Percentiles rank a stretch among this genome's conserved stretches.
phyloP scores from a whole-genome alignment of 1,140 invertebrate species.

The Cyclargus thomasi region DNA sequence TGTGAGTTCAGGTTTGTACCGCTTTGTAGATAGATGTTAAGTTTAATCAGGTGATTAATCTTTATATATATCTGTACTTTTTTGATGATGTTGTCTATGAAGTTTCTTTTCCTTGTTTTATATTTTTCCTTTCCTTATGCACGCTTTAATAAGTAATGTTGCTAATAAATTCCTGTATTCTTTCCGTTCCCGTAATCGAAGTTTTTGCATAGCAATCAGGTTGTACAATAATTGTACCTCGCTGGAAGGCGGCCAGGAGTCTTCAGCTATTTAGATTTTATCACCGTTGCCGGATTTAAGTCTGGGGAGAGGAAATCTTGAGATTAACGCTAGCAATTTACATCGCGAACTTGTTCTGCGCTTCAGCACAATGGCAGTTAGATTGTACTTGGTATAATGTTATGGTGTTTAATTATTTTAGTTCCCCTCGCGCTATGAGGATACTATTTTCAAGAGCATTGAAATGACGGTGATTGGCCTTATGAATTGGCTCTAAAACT shows the following conservation, averaged over 20 bases:
- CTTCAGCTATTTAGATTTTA: slow-evolving; percentile 49
- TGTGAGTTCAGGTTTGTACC: too few relatives aligned
- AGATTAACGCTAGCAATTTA: slow-evolving; percentile 40
- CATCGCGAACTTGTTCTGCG: slow-evolving; percentile 32
- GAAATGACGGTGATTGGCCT: too few relatives aligned
- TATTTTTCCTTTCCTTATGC: too few relatives aligned
- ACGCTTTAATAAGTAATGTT: too few relatives aligned
- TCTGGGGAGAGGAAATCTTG: slow-evolving; percentile 32
- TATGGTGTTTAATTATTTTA: neutral
- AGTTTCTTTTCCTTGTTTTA: too few relatives aligned
- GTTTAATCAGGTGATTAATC: too few relatives aligned
- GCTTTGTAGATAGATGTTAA: too few relatives aligned
- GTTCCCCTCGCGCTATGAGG: neutral
- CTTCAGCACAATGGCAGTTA: slow-evolving; percentile 23
- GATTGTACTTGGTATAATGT: slow-evolving; percentile 3
- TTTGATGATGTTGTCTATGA: too few relatives aligned
- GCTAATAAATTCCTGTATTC: neutral
- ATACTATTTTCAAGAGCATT: neutral
- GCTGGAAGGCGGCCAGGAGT: slow-evolving; percentile 34
- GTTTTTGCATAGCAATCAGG: slow-evolving; percentile 20
- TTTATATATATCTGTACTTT: too few relatives aligned
- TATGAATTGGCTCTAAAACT: too few relatives aligned
- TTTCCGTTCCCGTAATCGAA: neutral
- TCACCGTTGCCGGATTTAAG: slow-evolving; percentile 40
- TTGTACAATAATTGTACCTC: slow-evolving; percentile 28